Conservation (phyloP, 2,888 invertebrate species). For the Orthonychiurus folsomi region DNA sequence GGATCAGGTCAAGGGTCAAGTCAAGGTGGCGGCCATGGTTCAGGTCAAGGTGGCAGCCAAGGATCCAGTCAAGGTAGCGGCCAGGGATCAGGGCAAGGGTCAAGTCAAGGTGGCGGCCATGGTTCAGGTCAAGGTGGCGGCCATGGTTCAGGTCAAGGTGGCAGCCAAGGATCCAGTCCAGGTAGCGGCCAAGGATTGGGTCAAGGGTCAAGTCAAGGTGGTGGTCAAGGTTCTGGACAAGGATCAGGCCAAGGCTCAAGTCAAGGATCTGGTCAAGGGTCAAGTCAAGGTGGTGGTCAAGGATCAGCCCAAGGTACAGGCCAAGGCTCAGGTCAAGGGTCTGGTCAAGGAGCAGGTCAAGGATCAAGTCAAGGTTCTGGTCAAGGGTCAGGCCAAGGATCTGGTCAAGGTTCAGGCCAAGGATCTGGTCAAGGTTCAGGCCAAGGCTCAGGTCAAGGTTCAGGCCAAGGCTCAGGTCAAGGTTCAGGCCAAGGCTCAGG, state of each 20-base stretch:
- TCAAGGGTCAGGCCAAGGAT: not conserved
- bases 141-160: not conserved
- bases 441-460: not conserved
- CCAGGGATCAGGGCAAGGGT: not conserved
- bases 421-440: not conserved
- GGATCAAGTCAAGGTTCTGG: not conserved
- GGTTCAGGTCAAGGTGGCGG: too few relatives aligned
- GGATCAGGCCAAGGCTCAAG: slow-evolving; percentile 3
- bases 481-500: slow-evolving; percentile 3
- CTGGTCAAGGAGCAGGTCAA: not conserved
- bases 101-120: not conserved
- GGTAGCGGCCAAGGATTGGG: not conserved
- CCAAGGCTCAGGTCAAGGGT: not conserved
- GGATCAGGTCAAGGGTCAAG: not conserved
- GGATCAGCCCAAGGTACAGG: not conserved
- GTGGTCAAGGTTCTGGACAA: not conserved
- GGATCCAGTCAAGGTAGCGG: not conserved
- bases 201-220: not conserved
- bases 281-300: not conserved
- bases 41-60: not conserved
- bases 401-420: not conserved
- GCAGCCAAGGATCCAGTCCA: not conserved
- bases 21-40: not conserved
- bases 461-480: not conserved
- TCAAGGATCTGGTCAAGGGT: not conserved